Percentiles rank a stretch among this genome's conserved stretches.
Conservation (phyloP, 2,113 vertebrate species). For the Bubo scandiacus region DNA sequence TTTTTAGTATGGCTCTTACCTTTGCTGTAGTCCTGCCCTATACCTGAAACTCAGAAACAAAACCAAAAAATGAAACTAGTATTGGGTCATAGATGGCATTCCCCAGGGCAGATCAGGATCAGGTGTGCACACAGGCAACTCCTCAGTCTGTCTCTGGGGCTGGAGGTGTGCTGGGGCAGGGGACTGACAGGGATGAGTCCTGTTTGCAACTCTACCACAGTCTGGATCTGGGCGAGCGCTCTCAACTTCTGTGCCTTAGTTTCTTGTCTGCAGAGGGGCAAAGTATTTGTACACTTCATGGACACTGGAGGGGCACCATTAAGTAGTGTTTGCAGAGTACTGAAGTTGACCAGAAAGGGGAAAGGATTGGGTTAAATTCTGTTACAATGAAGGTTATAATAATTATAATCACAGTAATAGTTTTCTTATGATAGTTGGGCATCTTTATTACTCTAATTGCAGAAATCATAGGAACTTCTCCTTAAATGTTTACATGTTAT, state of each 20-base stretch:
- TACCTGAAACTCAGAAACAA: not conserved
- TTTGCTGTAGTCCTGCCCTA: not conserved
- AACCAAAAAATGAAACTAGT: rapidly evolving
- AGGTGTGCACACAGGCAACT: not conserved
- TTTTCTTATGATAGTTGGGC: not conserved
- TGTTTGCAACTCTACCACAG: not conserved
- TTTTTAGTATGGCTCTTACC: rapidly evolving
- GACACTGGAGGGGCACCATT: not conserved
- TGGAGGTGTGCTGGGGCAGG: too few relatives aligned
- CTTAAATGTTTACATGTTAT: not conserved
- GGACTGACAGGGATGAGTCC: not conserved
- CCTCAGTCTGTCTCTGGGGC: not conserved
- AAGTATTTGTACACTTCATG: not conserved
- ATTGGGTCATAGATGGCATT: not conserved
- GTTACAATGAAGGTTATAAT: not conserved
- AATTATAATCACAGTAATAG: not conserved
- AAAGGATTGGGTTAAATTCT: not conserved
- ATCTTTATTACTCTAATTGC: not conserved
- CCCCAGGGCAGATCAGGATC: not conserved
- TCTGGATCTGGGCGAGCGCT: not conserved
- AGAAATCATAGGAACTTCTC: not conserved
- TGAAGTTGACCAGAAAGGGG: not conserved
- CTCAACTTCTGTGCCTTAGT: not conserved
- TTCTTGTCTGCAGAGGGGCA: not conserved
- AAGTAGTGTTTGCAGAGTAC: not conserved